These are phyloP conservation scores for Centroberyx gerrardi DNA, from an alignment of 2,797 vertebrate genomes.

Conservation along the genomic window DNA sequence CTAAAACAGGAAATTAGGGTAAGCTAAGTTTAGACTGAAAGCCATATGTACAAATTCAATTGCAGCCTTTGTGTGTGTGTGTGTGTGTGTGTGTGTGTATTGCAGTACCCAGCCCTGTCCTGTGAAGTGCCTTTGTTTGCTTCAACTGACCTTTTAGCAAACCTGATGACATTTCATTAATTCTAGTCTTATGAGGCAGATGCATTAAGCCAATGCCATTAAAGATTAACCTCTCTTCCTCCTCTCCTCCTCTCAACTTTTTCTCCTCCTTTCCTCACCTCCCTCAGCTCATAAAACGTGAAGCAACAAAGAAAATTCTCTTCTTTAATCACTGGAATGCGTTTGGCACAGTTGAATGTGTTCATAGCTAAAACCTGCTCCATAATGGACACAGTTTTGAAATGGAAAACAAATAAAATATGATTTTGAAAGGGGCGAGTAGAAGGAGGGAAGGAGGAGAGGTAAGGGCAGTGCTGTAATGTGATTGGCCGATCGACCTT, in stretches of 20 bases:
- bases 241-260: neutral
- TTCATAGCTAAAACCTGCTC: slow-evolving; percentile 28
- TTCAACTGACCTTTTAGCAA: slow-evolving; percentile 57
- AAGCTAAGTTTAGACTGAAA: slow-evolving; percentile 49
- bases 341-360: neutral
- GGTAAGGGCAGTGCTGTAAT: slow-evolving; percentile 28
- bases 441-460: slow-evolving; percentile 18
- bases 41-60: slow-evolving; percentile 55
- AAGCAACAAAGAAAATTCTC: neutral
- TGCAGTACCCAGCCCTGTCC: slow-evolving; percentile 35
- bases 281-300: neutral
- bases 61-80: slow-evolving; percentile 63
- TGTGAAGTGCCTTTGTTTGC: slow-evolving; percentile 59
- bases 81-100: slow-evolving; percentile 20
- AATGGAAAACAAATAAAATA: neutral
- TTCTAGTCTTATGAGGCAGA: slow-evolving; percentile 1
- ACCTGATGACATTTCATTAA: slow-evolving; percentile 32
- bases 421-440: slow-evolving; percentile 50
- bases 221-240: neutral
- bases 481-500: slow-evolving; percentile 71
- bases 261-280: neutral
- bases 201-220: neutral
- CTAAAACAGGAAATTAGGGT: slow-evolving; percentile 71
- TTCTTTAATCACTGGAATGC: neutral
- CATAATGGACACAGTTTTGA: neutral